Base-by-base conservation (phyloP, 1,140 invertebrate genomes). In the Drosophila orosa region DNA sequence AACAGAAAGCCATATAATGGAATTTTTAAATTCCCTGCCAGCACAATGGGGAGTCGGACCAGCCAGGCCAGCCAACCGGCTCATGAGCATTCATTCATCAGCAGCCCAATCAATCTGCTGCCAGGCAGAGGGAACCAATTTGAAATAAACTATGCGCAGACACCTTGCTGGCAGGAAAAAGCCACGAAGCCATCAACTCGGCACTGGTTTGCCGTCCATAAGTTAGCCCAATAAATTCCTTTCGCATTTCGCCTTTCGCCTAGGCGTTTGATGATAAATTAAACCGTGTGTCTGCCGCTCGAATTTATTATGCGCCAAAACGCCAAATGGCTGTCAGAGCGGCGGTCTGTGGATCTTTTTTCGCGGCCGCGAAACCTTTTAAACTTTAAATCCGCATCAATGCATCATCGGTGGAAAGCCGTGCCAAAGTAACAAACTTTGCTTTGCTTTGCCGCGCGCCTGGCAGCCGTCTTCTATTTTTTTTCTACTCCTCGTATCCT, bases 241-340 rank as follows among this genome's bases (percentile, higher is more conserved):
- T 63, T 59, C 35, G 63, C 75, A 67, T 79, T 79, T 77, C 84
- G 74, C 62, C 66, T 63, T 52, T 45, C 69, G 78, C 82, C 82
- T 71, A 67, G 62, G 39, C 62, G 52, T 86, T 86, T 86, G 83
- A 86, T 87, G 83, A 87, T 87, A 87, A 87, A 87, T 87, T 87
- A 89, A 87, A 87, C 83, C 76, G 60, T 80, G 68, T 80, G 85
- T 84, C 85, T 89, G 69, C 84, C 75, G 79, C 75, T 83, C 83
- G 79, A 86, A 87, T 87, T 87, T 87, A 87, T 87, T 89, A 87
- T 86, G 83, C 83, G 84, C 83, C 84, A 87, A 87, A 87, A 87
- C 80, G 84, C 83, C 84, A 87, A 87, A 87, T 74, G 79, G 80
- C 83, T 87, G 84, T 89, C 80, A 87, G 83, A 55, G 40, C 54